A percentile compares a stretch with the other conserved stretches of the same genome.
phyloP scores from a whole-genome alignment of 2,113 vertebrate genomes.

The Galemys pyrenaicus region DNA sequence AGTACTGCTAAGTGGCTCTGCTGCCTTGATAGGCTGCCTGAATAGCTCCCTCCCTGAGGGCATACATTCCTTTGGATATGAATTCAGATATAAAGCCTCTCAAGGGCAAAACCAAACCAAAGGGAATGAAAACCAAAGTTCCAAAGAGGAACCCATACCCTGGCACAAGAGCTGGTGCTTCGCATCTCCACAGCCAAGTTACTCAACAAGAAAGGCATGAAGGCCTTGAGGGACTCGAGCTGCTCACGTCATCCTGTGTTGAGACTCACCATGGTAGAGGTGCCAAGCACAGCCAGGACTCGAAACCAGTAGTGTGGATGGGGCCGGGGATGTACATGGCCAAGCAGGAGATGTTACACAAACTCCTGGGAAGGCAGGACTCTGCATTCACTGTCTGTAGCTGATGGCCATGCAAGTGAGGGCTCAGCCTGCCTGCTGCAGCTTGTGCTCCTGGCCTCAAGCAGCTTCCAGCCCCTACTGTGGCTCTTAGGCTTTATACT shows the following conservation, averaged over 20 bases:
- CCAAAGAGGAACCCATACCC: not conserved
- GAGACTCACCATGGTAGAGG: not conserved
- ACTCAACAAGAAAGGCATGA: not conserved
- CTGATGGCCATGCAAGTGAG: not conserved
- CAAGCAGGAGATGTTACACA: not conserved
- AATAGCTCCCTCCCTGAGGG: not conserved
- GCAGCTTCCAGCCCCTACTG: not conserved
- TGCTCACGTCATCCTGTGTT: not conserved
- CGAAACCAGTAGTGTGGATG: not conserved
- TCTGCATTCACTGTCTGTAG: not conserved
- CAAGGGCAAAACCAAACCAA: not conserved
- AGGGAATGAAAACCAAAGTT: conserved; percentile 29
- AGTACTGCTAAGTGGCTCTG: not conserved
- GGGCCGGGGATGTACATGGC: rapidly evolving
- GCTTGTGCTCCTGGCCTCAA: not conserved
- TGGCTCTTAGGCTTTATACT: not conserved
- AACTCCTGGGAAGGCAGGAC: not conserved
- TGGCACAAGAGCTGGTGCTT: not conserved
- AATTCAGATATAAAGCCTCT: conserved; percentile 45
- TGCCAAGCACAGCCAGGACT: not conserved
- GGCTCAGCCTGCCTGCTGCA: not conserved
- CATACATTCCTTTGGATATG: conserved; percentile 57
- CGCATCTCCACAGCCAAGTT: not conserved
- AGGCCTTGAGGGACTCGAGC: not conserved
- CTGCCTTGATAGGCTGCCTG: not conserved